Percentiles rank a stretch among this genome's conserved stretches.
Conservation (phyloP, 2,113 vertebrate species). For the Malurus alboscapulatus region DNA sequence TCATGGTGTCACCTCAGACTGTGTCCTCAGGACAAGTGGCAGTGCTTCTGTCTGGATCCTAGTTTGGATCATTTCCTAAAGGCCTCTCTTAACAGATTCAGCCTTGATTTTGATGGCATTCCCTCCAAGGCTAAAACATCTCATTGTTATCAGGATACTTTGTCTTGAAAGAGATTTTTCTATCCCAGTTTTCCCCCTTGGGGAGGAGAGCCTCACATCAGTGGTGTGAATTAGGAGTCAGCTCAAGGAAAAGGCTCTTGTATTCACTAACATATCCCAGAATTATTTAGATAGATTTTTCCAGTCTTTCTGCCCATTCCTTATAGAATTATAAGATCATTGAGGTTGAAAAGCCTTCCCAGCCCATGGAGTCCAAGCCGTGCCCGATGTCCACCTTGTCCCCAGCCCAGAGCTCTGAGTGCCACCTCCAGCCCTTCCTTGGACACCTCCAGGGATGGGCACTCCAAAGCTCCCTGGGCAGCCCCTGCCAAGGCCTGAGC, state of each 20-base stretch:
- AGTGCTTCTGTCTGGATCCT: not conserved
- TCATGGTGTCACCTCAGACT: not conserved
- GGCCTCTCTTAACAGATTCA: not conserved
- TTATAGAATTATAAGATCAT: too few species aligned
- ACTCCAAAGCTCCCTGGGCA: not conserved
- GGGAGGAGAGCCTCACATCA: not conserved
- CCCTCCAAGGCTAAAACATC: not conserved
- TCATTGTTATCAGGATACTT: not conserved
- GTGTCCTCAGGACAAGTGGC: not conserved
- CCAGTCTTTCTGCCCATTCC: too few species aligned
- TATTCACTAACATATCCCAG: not conserved
- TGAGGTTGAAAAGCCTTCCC: not conserved
- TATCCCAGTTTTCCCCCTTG: not conserved
- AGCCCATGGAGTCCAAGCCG: not conserved
- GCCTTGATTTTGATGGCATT: not conserved
- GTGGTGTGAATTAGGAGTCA: not conserved
- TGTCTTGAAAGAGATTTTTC: not conserved
- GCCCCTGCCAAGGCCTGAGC: not conserved
- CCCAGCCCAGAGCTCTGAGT: not conserved
- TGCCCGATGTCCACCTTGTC: not conserved
- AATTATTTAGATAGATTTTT: fast-evolving
- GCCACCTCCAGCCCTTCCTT: not conserved
- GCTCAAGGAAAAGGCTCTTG: not conserved
- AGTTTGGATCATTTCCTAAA: not conserved
- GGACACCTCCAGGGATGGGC: not conserved